Conservation (phyloP, 2,797 vertebrate genomes). For the Columba guinea region DNA sequence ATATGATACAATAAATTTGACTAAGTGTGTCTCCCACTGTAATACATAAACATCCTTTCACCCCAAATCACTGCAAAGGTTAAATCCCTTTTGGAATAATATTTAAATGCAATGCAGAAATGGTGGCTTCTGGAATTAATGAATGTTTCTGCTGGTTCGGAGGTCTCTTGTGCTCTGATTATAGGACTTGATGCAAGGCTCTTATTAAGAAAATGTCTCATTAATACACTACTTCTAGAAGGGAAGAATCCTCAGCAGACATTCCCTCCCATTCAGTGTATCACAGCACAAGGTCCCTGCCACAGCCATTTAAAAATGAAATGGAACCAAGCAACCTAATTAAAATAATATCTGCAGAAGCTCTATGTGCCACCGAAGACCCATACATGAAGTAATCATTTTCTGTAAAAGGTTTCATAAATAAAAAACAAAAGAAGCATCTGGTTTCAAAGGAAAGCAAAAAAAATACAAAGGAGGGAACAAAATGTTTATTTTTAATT, state of each 20-base stretch:
- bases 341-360: conserved; percentile 67
- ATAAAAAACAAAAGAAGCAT: conserved; percentile 39
- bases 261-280: conserved; percentile 52
- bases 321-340: conserved; percentile 63
- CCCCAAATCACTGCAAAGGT: conserved; percentile 40
- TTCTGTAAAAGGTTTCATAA: conserved; percentile 53
- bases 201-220: conserved; percentile 70
- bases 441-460: not conserved
- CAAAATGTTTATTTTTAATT: not conserved
- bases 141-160: conserved; percentile 64
- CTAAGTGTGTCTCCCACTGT: not conserved
- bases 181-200: conserved; percentile 31
- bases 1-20: not conserved
- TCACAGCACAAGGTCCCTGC: conserved; percentile 50
- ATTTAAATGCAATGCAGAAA: conserved; percentile 68
- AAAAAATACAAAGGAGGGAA: not conserved
- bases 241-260: conserved; percentile 57
- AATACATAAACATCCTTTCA: not conserved
- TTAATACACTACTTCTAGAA: conserved; percentile 63
- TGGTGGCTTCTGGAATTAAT: conserved; percentile 68
- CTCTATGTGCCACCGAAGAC: conserved; percentile 31
- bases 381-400: conserved; percentile 25
- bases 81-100: conserved; percentile 50
- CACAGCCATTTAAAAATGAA: conserved; percentile 60
- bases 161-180: conserved; percentile 60